Conservation (phyloP, 1,140 invertebrate species). For the Drosophila parabipectinata region DNA sequence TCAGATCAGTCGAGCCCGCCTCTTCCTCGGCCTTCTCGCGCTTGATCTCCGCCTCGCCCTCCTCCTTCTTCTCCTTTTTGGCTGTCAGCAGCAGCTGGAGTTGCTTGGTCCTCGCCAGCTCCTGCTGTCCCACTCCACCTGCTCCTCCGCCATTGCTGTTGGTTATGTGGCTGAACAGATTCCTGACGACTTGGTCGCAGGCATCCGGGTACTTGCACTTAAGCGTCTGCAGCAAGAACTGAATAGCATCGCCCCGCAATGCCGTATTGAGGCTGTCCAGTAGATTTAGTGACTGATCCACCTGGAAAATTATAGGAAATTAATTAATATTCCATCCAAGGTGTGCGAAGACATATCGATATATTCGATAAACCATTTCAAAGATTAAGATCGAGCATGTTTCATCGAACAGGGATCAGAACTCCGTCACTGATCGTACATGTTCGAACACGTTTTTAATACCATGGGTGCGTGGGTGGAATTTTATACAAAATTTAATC, state of each 20-base stretch:
- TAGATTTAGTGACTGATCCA: constrained; percentile 79
- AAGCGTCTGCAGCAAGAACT: constrained; percentile 76
- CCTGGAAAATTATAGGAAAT: constrained; percentile 39
- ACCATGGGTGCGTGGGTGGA: too few relatives aligned
- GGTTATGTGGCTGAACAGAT: constrained; percentile 68
- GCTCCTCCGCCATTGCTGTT: constrained; percentile 56
- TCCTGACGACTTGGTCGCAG: constrained; percentile 80
- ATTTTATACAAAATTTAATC: too few relatives aligned
- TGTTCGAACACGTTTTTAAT: too few relatives aligned
- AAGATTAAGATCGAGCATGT: too few relatives aligned
- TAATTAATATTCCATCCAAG: background rate
- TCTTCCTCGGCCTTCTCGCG: constrained; percentile 58
- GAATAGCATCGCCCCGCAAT: constrained; percentile 80
- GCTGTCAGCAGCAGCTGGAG: constrained; percentile 53
- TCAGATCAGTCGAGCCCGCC: constrained; percentile 72
- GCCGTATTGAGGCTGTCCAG: constrained; percentile 70
- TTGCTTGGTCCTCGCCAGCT: constrained; percentile 71
- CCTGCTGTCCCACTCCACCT: constrained; percentile 18
- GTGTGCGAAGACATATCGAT: too few relatives aligned
- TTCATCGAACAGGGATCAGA: too few relatives aligned
- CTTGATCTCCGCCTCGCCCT: constrained; percentile 59
- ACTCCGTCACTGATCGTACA: too few relatives aligned
- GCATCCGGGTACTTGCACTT: constrained; percentile 81
- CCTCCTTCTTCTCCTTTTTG: constrained; percentile 65
- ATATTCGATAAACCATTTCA: too few relatives aligned